Base-by-base conservation (phyloP, 2,113 vertebrate species). In the Bagarius yarrelli region DNA sequence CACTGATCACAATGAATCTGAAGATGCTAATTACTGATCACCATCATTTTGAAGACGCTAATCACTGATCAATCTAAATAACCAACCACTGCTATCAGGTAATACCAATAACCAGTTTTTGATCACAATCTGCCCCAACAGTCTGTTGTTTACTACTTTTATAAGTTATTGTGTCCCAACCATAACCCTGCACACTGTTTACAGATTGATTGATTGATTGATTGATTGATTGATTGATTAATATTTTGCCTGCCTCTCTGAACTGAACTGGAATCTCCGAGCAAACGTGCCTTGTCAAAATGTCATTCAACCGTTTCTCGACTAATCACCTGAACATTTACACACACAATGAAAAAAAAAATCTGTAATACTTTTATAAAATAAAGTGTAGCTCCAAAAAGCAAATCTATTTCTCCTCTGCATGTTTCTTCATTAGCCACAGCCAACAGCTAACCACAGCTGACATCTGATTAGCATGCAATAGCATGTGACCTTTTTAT, bases 381-480 rank as follows among this genome's bases (percentile, higher is more conserved):
- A 81, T 78, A 15, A 75, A 60, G 36, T 32, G 19, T 44, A 36
- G 44, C 83, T 84, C 77, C 78, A 74, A 67, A 23, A 57, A 77
- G 52, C 12, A 18, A 79, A 55, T 70, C 47, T 32, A 32, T 74
- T 83, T 34, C 72, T 67, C 50, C 36, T 50, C 8, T 66, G 5
- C 34, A 5, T 50, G 57, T 47, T 73, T 27, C 30, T 73, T 40
- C 82, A 82, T 79, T 56, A 61, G 77, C 53, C 16, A 32, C 25
- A 32, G 34, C 69, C 40, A 73, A 80, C 55, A 30, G 60, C 81
- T 88, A 88, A 87, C 63, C 71, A 57, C 78, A 84, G 83, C 70
- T 83, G 86, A 85, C 83, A 60, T 85, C 76, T 86, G 81, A 87
- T 87, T 86, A 85, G 77, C 74, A 61, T 60, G 73, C 74, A 83